Percentiles rank a stretch among this genome's conserved stretches.
Conservation (phyloP, 2,888 invertebrate genomes). For the Dorcus parallelipipedus region DNA sequence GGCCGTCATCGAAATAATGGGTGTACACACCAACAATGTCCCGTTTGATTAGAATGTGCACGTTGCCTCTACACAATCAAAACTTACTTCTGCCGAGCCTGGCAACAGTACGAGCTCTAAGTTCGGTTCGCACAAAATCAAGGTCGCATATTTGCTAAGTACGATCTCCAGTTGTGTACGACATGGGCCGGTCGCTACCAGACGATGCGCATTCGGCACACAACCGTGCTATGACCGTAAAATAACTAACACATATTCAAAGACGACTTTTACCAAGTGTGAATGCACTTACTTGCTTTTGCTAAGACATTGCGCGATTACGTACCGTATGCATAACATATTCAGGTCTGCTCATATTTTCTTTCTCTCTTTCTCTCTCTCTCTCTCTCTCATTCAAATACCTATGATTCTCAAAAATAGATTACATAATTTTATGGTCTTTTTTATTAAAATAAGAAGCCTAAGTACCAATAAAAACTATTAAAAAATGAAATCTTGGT, state of each 20-base stretch:
- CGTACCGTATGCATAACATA: not conserved
- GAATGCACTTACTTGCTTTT: not conserved
- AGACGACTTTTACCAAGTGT: not conserved
- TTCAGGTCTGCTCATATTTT: not conserved
- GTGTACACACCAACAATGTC: not conserved
- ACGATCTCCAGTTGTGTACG: slow-evolving; percentile 18
- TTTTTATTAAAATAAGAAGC: too few relatives aligned
- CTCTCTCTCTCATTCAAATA: too few relatives aligned
- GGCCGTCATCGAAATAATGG: not conserved
- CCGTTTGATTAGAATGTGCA: too few relatives aligned
- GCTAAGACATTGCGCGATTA: not conserved
- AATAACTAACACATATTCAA: slow-evolving; percentile 9
- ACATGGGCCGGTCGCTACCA: not conserved
- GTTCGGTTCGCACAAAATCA: slow-evolving; percentile 30
- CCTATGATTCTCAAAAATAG: too few relatives aligned
- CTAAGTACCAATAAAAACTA: too few relatives aligned
- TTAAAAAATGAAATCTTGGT: too few relatives aligned
- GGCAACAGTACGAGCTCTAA: slow-evolving; percentile 42
- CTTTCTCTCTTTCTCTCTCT: too few relatives aligned
- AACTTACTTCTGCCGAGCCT: slow-evolving; percentile 44
- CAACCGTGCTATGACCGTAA: slow-evolving; percentile 5
- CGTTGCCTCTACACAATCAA: slow-evolving; percentile 28
- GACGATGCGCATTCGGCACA: slow-evolving; percentile 5
- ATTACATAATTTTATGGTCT: too few relatives aligned
- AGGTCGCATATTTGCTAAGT: slow-evolving; percentile 44